Conservation (phyloP, 2,888 invertebrate genomes). For the Stegana nigrithorax region DNA sequence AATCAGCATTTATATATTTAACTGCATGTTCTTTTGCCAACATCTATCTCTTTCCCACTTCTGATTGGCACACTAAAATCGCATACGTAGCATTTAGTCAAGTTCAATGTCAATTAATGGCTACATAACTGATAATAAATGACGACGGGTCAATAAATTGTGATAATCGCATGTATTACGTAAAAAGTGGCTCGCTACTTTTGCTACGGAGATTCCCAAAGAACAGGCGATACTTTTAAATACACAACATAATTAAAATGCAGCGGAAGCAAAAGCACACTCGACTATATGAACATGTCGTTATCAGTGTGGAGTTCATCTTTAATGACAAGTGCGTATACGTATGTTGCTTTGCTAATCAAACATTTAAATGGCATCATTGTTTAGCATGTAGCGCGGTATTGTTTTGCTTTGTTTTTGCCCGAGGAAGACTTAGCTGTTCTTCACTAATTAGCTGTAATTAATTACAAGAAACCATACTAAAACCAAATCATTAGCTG, state of each 20-base stretch:
- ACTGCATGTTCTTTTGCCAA: too few relatives aligned
- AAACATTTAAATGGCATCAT: too few relatives aligned
- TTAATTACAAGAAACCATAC: constrained; percentile 6
- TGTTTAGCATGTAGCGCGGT: neutral
- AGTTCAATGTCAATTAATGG: constrained; percentile 10
- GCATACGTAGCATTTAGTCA: neutral
- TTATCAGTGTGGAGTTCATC: too few relatives aligned
- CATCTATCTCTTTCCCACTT: too few relatives aligned
- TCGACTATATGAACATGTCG: too few relatives aligned
- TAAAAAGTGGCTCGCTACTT: neutral
- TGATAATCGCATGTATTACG: neutral
- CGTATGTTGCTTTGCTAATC: too few relatives aligned
- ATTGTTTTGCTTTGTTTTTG: neutral
- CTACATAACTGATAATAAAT: neutral
- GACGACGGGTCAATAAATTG: neutral
- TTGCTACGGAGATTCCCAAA: neutral
- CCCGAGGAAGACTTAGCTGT: neutral
- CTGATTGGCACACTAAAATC: too few relatives aligned
- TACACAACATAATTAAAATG: too few relatives aligned
- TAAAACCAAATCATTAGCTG: too few relatives aligned
- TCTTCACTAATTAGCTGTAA: neutral
- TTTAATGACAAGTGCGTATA: too few relatives aligned
- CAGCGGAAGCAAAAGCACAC: too few relatives aligned
- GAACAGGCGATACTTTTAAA: neutral
- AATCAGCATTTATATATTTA: too few relatives aligned